Evolutionary conservation across 1,140 invertebrate species (phyloP).

Genomic region (Drosophila sulfurigaster): DNA sequence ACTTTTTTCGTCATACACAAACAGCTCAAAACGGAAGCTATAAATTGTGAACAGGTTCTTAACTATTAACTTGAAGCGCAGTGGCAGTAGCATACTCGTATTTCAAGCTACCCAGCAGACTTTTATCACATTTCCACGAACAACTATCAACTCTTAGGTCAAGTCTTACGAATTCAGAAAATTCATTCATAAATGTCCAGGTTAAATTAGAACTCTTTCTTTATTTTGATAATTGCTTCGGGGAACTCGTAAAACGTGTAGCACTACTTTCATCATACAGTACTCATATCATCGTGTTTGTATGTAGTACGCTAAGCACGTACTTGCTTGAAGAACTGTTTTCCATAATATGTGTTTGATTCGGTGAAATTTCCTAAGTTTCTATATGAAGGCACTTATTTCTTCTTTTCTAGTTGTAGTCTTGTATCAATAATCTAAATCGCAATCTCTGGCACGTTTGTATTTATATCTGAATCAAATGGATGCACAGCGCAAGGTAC

Average conservation of each 20-base stretch:
- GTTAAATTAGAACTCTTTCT: slow-evolving; percentile 68
- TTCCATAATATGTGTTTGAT: slow-evolving; percentile 41
- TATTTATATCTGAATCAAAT: slow-evolving; percentile 6
- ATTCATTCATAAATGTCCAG: slow-evolving; percentile 67
- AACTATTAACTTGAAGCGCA: slow-evolving; percentile 37
- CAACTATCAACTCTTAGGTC: slow-evolving; percentile 21
- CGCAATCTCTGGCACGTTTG: slow-evolving; percentile 64
- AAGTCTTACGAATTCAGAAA: slow-evolving; percentile 5
- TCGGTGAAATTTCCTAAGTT: slow-evolving; percentile 55
- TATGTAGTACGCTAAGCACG: slow-evolving; percentile 55
- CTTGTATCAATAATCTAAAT: slow-evolving; percentile 51
- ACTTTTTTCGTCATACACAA: slow-evolving; percentile 16
- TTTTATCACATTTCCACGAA: slow-evolving; percentile 61
- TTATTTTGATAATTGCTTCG: slow-evolving; percentile 51
- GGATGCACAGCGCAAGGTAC: background rate
- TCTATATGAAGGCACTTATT: slow-evolving; percentile 32
- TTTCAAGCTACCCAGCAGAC: slow-evolving; percentile 24
- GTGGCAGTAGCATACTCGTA: slow-evolving; percentile 12
- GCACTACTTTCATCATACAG: slow-evolving; percentile 50
- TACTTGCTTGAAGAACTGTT: slow-evolving; percentile 61
- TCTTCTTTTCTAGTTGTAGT: slow-evolving; percentile 38
- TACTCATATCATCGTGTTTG: background rate
- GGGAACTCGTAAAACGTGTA: slow-evolving; percentile 64
- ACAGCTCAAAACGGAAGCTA: slow-evolving; percentile 61
- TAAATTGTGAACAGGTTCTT: slow-evolving; percentile 69